A percentile compares a stretch with the other conserved stretches of the same genome.
Conservation (phyloP, 2,113 vertebrate species). For the Urocolius indicus region DNA sequence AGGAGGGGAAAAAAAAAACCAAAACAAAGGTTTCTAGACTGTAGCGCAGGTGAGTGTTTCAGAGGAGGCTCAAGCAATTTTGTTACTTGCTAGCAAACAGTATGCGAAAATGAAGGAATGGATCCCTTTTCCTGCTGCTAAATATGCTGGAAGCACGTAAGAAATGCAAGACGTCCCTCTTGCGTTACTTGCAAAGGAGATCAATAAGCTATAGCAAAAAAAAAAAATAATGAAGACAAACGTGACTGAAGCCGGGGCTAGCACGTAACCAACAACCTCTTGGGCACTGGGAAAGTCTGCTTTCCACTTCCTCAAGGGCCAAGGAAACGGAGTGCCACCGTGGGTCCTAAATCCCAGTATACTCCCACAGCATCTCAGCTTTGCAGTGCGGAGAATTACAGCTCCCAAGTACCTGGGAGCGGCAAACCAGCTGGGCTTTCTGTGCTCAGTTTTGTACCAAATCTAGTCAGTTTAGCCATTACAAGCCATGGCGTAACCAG, state of each 20-base stretch:
- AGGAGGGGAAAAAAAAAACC: too few relatives aligned
- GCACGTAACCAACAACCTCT: not conserved
- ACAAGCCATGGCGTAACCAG: not conserved
- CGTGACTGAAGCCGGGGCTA: not conserved
- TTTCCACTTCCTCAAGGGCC: not conserved
- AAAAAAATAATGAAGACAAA: not conserved
- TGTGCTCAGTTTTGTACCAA: not conserved
- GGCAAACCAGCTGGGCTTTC: not conserved
- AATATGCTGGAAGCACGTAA: not conserved
- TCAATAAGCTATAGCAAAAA: not conserved
- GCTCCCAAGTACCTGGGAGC: rapidly evolving
- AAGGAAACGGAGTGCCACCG: not conserved
- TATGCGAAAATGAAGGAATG: not conserved
- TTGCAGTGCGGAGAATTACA: not conserved
- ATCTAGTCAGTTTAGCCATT: not conserved
- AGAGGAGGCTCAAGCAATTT: not conserved
- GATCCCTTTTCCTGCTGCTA: not conserved
- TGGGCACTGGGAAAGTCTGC: not conserved
- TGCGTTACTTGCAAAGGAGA: not conserved
- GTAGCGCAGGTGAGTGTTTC: not conserved
- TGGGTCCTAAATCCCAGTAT: not conserved
- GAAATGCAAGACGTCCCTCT: not conserved
- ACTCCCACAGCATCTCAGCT: not conserved
- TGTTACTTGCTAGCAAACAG: not conserved
- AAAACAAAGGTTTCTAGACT: rapidly evolving